Evolutionary conservation across 2,888 invertebrate genomes (phyloP).

Genomic region (Polietes domitor): DNA sequence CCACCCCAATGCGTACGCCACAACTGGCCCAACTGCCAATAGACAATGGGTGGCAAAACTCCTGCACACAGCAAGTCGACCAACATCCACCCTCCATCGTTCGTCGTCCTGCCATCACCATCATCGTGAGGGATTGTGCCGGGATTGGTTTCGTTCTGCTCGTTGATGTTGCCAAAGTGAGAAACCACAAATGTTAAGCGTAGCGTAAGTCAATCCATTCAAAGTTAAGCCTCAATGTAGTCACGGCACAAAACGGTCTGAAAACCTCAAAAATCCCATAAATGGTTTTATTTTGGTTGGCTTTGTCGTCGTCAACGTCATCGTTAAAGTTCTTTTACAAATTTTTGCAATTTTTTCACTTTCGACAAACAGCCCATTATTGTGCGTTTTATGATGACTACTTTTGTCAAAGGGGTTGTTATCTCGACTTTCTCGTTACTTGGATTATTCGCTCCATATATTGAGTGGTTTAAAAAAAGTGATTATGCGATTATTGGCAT

Average conservation of each 20-base stretch:
- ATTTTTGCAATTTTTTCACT: slow-evolving; percentile 25
- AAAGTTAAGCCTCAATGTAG: slow-evolving; percentile 48
- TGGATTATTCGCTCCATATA: background rate
- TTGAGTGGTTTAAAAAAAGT: slow-evolving; percentile 16
- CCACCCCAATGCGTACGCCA: slow-evolving; percentile 79
- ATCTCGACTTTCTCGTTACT: background rate
- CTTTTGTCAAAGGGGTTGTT: background rate
- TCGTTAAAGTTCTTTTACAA: background rate
- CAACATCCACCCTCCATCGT: slow-evolving; percentile 46
- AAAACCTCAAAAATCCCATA: slow-evolving; percentile 52
- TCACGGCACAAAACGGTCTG: slow-evolving; percentile 34
- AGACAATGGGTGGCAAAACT: slow-evolving; percentile 56
- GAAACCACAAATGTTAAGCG: slow-evolving; percentile 80
- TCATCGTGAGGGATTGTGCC: background rate
- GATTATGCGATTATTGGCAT: slow-evolving; percentile 27
- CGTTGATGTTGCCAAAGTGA: slow-evolving; percentile 77
- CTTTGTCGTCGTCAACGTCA: background rate
- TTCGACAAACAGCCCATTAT: slow-evolving; percentile 3
- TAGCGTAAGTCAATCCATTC: slow-evolving; percentile 76
- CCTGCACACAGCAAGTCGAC: slow-evolving; percentile 48
- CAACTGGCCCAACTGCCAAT: slow-evolving; percentile 35
- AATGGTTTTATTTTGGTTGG: slow-evolving; percentile 50
- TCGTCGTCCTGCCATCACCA: background rate
- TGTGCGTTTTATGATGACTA: background rate
- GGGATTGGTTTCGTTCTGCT: background rate